Evolutionary conservation across 2,888 invertebrate species (phyloP).

Genomic region (Aromia moschata): DNA sequence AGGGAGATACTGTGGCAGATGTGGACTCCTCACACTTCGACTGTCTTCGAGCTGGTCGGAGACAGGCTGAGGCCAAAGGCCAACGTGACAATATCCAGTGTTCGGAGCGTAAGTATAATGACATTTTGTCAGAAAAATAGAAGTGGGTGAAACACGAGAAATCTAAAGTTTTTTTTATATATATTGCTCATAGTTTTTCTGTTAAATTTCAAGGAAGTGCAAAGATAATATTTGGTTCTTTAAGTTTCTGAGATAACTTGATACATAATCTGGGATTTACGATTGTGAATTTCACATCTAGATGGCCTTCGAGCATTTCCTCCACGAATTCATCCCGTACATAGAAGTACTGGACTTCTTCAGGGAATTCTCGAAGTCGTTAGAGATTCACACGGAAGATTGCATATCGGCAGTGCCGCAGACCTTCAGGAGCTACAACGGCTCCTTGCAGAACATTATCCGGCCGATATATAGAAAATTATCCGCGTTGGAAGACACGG

Average conservation of each 20-base stretch:
- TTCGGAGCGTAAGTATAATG: constrained; percentile 50
- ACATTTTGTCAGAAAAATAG: too few species aligned
- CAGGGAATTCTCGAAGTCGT: constrained; percentile 49
- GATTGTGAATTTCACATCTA: constrained; percentile 42
- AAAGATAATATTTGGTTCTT: too few species aligned
- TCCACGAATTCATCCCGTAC: constrained; percentile 54
- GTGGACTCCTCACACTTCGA: constrained; percentile 52
- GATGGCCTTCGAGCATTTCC: constrained; percentile 47
- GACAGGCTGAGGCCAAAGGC: constrained; percentile 50
- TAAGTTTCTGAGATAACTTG: too few species aligned
- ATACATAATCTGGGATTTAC: too few species aligned
- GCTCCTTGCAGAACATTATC: constrained; percentile 50
- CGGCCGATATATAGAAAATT: constrained; percentile 51
- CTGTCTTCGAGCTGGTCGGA: constrained; percentile 51
- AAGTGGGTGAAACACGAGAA: too few species aligned
- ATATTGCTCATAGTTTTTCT: too few species aligned
- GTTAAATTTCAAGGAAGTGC: too few species aligned
- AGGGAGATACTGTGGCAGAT: constrained; percentile 60
- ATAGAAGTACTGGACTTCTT: constrained; percentile 56
- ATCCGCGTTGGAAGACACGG: constrained; percentile 51
- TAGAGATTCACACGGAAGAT: constrained; percentile 32
- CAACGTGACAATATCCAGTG: constrained; percentile 57
- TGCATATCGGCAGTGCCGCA: constrained; percentile 42
- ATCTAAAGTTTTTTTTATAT: too few species aligned
- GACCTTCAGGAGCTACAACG: constrained; percentile 55